Evolutionary conservation across 1,140 invertebrate species (phyloP), one percentile per base, ranked within the genome.

Genomic region (Cotesia vestalis): DNA sequence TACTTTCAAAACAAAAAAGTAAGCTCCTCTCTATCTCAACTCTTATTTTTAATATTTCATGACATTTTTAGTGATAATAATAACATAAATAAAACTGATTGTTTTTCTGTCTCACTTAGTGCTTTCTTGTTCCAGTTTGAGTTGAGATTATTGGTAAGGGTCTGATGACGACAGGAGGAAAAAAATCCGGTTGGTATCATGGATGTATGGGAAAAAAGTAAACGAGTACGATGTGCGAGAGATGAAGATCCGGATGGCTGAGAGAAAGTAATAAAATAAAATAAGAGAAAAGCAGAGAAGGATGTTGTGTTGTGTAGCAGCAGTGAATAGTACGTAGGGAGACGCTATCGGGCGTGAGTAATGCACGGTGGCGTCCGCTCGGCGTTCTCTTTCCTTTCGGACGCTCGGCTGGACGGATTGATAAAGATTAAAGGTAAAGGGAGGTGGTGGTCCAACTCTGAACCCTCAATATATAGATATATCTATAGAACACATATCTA

Each of bases 351-450:
- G 81, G 80, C 83, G 83, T 85, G 83, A 85, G 84, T 85, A 86
- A 86, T 83, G 80, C 83, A 78, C 81, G 82, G 81, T 78, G 81
- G 82, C 82, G 83, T 83, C 77, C 79, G 82, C 76, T 78, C 78
- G 77, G 79, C 79, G 77, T 78, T 76, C 77, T 78, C 78, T 76
- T 69, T 73, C 74, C 78, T 76, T 69, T 73, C 74, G 69, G 74
- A 76, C 69, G 76, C 74, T 76, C 76, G 78, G 75, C 78, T 80
- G 80, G 79, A 80, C 80, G 85, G 82, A 86, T 86, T 87, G 85
- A 87, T 85, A 87, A 85, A 87, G 84, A 87, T 86, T 87, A 87
- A 85, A 87, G 84, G 85, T 86, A 81, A 85, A 83, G 78, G 80
- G 82, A 83, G 81, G 80, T 81, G 81, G 78, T 77, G 78, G 71